Evolutionary conservation across 2,797 vertebrate species (phyloP).

Genomic region (Parauchenoglanis punctatus): DNA sequence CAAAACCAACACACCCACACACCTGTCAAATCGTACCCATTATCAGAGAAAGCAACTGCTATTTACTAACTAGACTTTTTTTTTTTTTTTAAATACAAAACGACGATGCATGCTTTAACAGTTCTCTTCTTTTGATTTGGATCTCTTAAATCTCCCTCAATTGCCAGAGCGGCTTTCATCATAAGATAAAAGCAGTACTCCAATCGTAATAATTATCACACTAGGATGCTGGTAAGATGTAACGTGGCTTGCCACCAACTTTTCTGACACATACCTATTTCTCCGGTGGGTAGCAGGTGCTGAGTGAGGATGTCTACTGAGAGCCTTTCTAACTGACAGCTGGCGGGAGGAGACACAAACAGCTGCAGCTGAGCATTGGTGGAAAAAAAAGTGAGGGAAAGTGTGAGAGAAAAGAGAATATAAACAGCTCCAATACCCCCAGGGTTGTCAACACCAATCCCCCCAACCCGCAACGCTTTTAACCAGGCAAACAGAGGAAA

Average conservation of each 20-base stretch:
- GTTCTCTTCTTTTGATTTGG: slow-evolving; percentile 38
- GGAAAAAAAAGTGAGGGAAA: slow-evolving; percentile 50
- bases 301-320: slow-evolving; percentile 78
- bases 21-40: slow-evolving; percentile 46
- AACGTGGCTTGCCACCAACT: slow-evolving; percentile 48
- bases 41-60: slow-evolving; percentile 44
- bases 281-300: slow-evolving; percentile 81
- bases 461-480: slow-evolving; percentile 66
- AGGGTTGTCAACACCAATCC: slow-evolving; percentile 77
- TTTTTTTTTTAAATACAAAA: slow-evolving; percentile 10
- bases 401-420: slow-evolving; percentile 65
- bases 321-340: slow-evolving; percentile 78
- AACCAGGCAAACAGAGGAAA: slow-evolving; percentile 73
- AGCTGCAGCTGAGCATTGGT: slow-evolving; percentile 81
- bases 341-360: slow-evolving; percentile 80
- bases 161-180: slow-evolving; percentile 33
- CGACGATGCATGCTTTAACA: slow-evolving; percentile 33
- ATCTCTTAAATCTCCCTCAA: slow-evolving; percentile 24
- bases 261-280: slow-evolving; percentile 74
- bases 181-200: slow-evolving; percentile 11
- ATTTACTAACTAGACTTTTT: slow-evolving; percentile 29
- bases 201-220: slow-evolving; percentile 53
- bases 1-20: slow-evolving; percentile 47
- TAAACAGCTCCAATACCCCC: slow-evolving; percentile 77
- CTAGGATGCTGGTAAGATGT: slow-evolving; percentile 31